phyloP scores from a whole-genome alignment of 2,113 vertebrate species.

The Paraplagusia blochii region DNA sequence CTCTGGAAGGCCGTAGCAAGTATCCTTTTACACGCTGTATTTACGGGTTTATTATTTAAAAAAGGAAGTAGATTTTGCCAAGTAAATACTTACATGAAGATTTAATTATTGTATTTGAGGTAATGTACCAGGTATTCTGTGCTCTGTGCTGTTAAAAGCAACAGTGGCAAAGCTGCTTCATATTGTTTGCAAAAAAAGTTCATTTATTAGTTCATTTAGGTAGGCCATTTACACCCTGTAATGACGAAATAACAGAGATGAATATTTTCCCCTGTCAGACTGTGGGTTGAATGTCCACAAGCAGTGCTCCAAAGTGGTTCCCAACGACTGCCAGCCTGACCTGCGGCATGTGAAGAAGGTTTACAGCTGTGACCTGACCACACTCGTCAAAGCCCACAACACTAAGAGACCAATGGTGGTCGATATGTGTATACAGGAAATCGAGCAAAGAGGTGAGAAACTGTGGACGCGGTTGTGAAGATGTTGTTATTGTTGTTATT shows the following conservation, averaged over 20 bases:
- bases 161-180: too few relatives aligned
- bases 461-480: neutral
- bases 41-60: too few relatives aligned
- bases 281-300: slow-evolving; percentile 98
- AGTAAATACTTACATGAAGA: too few relatives aligned
- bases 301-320: slow-evolving; percentile 98
- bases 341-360: slow-evolving; percentile 80
- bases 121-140: too few relatives aligned
- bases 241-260: neutral
- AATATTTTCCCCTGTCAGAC: slow-evolving; percentile 70
- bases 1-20: too few relatives aligned
- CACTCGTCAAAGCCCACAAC: slow-evolving; percentile 95
- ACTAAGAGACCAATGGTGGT: slow-evolving; percentile 96
- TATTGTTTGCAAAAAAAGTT: neutral
- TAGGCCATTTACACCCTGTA: too few relatives aligned
- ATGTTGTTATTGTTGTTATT: neutral
- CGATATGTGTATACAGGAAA: slow-evolving; percentile 98
- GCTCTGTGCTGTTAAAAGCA: too few relatives aligned
- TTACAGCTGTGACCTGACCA: slow-evolving; percentile 98
- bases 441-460: slow-evolving; percentile 91
- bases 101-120: too few relatives aligned
- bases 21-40: too few relatives aligned
- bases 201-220: too few relatives aligned
- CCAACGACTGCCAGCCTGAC: slow-evolving; percentile 98
- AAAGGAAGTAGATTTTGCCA: too few relatives aligned